A percentile compares a stretch with the other conserved stretches of the same genome.
These are phyloP conservation scores for Hypselothyrea guttata DNA, from an alignment of 2,888 invertebrate species.

Conservation along the genomic window DNA sequence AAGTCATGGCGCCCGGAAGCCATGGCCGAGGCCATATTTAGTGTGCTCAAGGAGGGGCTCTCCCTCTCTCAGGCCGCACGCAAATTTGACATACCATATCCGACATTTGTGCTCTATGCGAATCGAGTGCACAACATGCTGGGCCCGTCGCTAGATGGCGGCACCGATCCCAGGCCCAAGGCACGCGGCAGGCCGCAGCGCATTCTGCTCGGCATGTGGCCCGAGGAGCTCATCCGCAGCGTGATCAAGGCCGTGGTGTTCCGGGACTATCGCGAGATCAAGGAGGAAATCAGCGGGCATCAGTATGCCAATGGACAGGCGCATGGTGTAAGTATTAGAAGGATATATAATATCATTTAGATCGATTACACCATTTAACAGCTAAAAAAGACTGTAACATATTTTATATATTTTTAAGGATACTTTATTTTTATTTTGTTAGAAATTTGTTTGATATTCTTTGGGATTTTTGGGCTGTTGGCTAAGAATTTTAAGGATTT, in stretches of 20 bases:
- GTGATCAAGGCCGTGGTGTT: constrained; percentile 96
- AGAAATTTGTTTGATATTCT: no score
- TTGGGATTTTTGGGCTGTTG: no score
- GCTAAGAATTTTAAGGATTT: no score
- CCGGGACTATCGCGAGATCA: constrained; percentile 92
- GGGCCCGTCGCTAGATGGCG: constrained; percentile 94
- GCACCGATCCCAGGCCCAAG: constrained; percentile 94
- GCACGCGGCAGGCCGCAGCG: constrained; percentile 95
- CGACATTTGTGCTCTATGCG: constrained; percentile 95
- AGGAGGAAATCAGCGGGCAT: constrained; percentile 86
- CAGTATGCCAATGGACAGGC: constrained; percentile 82
- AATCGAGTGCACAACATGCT: constrained; percentile 97
- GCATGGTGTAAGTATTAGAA: constrained; percentile 59
- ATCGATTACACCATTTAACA: no score
- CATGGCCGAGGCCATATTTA: constrained; percentile 97
- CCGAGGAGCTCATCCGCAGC: constrained; percentile 95
- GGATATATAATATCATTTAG: no score
- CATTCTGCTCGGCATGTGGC: constrained; percentile 95
- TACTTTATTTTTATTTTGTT: no score
- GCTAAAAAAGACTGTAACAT: no score
- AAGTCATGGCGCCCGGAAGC: constrained; percentile 97
- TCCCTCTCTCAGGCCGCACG: constrained; percentile 94
- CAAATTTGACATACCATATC: constrained; percentile 97
- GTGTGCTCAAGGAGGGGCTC: constrained; percentile 94
- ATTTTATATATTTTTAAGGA: no score